A percentile compares a stretch with the other conserved stretches of the same genome.
phyloP scores from a whole-genome alignment of 2,113 vertebrate genomes.

The Plectropomus leopardus region DNA sequence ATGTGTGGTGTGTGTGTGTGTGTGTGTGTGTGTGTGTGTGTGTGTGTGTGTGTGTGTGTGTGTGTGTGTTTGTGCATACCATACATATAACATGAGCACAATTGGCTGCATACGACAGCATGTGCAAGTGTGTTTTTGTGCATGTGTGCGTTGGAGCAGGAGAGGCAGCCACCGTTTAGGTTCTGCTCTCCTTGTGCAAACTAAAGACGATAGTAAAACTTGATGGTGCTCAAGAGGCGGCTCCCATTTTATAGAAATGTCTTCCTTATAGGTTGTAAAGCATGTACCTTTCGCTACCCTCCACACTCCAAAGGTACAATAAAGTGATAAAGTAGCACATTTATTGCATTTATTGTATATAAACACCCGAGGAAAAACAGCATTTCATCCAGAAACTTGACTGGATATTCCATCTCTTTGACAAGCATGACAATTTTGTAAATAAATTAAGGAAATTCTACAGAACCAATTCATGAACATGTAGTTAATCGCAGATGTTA shows the following conservation, averaged over 20 bases:
- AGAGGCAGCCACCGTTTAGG: constrained; percentile 52
- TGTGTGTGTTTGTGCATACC: background rate
- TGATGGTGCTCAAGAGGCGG: constrained; percentile 76
- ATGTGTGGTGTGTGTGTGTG: constrained; percentile 29
- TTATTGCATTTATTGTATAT: constrained; percentile 71
- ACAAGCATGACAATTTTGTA: constrained; percentile 36
- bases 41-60: constrained; percentile 24
- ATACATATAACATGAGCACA: constrained; percentile 45
- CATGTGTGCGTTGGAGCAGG: constrained; percentile 18
- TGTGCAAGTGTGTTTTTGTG: constrained; percentile 33
- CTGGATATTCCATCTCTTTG: constrained; percentile 37
- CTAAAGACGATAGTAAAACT: constrained; percentile 76
- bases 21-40: constrained; percentile 37
- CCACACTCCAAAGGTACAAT: constrained; percentile 66
- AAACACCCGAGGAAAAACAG: constrained; percentile 56
- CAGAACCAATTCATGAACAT: constrained; percentile 29
- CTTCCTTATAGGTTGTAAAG: constrained; percentile 75
- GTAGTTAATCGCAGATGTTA: background rate
- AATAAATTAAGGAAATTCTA: constrained; percentile 32
- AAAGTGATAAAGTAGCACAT: constrained; percentile 60
- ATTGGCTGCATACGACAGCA: constrained; percentile 44
- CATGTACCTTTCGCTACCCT: constrained; percentile 65
- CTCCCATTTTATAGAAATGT: constrained; percentile 77
- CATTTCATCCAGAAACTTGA: constrained; percentile 38
- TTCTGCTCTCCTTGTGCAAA: constrained; percentile 59